Evolutionary conservation across 1,140 invertebrate species (phyloP).

Genomic region (Hylaeus volcanicus): DNA sequence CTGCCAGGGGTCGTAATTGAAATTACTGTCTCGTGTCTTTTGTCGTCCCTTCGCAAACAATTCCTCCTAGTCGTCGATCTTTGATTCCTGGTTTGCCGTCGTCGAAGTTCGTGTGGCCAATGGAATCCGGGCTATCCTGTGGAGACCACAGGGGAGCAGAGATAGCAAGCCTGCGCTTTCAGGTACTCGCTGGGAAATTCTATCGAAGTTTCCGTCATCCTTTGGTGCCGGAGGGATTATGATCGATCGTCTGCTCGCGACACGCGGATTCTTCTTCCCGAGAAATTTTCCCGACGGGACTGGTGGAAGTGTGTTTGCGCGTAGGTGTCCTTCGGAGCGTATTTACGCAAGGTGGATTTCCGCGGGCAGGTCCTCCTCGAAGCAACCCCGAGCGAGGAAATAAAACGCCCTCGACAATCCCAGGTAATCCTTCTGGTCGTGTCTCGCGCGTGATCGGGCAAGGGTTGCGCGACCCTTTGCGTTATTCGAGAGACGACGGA

Average conservation of each 20-base stretch:
- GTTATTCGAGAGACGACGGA: background rate
- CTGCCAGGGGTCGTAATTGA: too few species aligned
- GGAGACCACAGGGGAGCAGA: background rate
- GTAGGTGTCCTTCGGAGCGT: background rate
- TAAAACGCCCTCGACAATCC: background rate
- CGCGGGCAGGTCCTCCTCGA: background rate
- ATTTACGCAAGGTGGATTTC: constrained; percentile 10
- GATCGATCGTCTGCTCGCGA: constrained; percentile 14
- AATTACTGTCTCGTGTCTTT: background rate
- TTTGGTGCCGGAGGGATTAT: background rate
- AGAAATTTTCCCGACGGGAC: constrained; percentile 1
- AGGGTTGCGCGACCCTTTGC: background rate
- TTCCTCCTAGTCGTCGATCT: background rate
- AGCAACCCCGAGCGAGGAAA: background rate
- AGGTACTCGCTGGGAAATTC: constrained; percentile 11
- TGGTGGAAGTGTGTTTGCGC: constrained; percentile 5
- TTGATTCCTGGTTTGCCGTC: background rate
- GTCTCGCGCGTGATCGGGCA: too few species aligned
- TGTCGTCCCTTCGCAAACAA: background rate
- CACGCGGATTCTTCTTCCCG: background rate
- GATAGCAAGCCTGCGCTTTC: constrained; percentile 5
- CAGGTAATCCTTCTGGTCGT: background rate
- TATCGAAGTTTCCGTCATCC: constrained; percentile 13
- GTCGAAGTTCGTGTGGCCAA: constrained; percentile 2
- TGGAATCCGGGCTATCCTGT: constrained; percentile 5